A percentile compares a stretch with the other conserved stretches of the same genome.
Evolutionary conservation across 2,113 vertebrate genomes (phyloP).

Genomic region (Xenotilapia caudafasciata): DNA sequence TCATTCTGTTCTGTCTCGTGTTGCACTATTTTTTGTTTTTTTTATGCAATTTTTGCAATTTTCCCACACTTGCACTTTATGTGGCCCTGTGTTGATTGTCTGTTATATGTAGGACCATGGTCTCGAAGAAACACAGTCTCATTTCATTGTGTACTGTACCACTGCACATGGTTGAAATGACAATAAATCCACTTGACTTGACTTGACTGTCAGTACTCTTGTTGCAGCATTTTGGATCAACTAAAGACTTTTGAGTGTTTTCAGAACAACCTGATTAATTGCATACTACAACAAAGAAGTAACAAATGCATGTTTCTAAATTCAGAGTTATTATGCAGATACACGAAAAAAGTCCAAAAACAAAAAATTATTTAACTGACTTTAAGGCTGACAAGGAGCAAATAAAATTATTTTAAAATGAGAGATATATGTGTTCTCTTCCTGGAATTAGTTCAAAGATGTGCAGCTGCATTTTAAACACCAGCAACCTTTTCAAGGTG

Average conservation of each 20-base stretch:
- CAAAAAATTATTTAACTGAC: background rate
- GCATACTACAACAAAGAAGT: background rate
- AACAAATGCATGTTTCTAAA: background rate
- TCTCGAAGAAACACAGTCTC: background rate
- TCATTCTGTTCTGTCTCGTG: background rate
- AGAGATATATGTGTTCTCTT: background rate
- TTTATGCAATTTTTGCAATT: background rate
- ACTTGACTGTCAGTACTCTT: background rate
- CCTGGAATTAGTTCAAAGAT: background rate
- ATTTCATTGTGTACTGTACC: background rate
- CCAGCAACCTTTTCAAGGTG: background rate
- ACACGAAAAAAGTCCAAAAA: background rate
- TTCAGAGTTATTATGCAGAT: background rate
- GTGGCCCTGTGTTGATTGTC: background rate
- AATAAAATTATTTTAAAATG: background rate
- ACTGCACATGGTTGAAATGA: background rate
- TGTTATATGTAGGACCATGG: background rate
- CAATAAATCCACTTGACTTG: background rate
- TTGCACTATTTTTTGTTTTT: background rate
- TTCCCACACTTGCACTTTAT: background rate
- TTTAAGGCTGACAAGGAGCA: background rate
- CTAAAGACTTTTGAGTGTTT: background rate
- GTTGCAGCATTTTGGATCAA: background rate
- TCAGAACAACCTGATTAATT: background rate
- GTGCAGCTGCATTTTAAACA: background rate